Conservation (phyloP, 1,140 invertebrate species). For the Penaeus vannamei region DNA sequence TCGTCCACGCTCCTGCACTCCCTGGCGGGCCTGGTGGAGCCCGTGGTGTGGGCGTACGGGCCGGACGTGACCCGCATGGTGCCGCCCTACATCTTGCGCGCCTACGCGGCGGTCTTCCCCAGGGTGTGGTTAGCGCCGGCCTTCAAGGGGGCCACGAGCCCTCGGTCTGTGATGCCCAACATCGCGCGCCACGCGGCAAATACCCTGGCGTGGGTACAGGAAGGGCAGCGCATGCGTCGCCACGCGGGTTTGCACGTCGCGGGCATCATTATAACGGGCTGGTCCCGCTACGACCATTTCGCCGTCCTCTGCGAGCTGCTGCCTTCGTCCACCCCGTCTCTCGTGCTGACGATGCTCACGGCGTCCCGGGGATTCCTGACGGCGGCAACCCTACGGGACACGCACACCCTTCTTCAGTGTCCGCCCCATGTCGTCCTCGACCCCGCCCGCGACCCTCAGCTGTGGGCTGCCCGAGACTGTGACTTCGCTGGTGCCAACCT, state of each 20-base stretch:
- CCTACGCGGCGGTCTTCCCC: conserved; percentile 73
- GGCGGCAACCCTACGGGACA: conserved; percentile 46
- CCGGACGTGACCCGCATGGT: conserved; percentile 70
- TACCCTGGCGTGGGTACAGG: conserved; percentile 71
- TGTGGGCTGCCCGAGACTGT: conserved; percentile 69
- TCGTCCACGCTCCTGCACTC: conserved; percentile 68
- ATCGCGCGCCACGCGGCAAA: conserved; percentile 74
- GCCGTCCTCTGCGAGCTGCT: conserved; percentile 79
- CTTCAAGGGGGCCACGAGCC: conserved; percentile 74
- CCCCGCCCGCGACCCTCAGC: conserved; percentile 68
- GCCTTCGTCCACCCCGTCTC: conserved; percentile 77
- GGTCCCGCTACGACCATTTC: conserved; percentile 80
- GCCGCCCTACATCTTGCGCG: conserved; percentile 70
- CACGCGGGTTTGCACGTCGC: conserved; percentile 70
- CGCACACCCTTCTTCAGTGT: conserved; percentile 63
- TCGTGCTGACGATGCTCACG: conserved; percentile 71
- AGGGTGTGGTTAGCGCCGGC: conserved; percentile 76
- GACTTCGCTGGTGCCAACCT: conserved; percentile 71
- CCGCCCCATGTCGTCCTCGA: conserved; percentile 48
- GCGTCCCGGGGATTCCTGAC: conserved; percentile 65
- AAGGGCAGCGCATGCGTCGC: conserved; percentile 72
- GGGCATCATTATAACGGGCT: conserved; percentile 73
- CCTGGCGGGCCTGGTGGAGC: conserved; percentile 70
- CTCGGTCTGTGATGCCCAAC: conserved; percentile 72
- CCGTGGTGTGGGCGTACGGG: conserved; percentile 72